Conservation (phyloP, 2,888 invertebrate species). For the Uloborus plumipes region DNA sequence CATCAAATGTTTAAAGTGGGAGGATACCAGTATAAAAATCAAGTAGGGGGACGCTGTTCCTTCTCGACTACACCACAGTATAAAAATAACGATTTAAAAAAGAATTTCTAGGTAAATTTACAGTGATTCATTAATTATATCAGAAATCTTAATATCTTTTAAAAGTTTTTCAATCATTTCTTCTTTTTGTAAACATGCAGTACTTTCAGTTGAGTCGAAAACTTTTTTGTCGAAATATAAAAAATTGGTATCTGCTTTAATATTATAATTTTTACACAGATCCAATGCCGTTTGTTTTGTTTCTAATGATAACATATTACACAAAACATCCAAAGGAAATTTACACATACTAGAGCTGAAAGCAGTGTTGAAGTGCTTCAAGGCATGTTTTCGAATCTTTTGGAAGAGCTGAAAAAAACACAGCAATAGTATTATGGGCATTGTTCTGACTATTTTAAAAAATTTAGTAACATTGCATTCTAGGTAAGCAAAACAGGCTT, state of each 20-base stretch:
- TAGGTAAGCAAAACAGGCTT: slow-evolving; percentile 19
- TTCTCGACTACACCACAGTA: too few species aligned
- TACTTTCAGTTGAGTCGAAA: background rate
- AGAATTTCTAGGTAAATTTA: too few species aligned
- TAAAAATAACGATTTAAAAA: too few species aligned
- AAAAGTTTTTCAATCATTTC: slow-evolving; percentile 24
- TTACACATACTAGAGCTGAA: slow-evolving; percentile 36
- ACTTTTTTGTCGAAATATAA: slow-evolving; percentile 41
- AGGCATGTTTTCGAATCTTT: slow-evolving; percentile 19
- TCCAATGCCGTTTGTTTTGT: background rate
- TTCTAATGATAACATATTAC: slow-evolving; percentile 29
- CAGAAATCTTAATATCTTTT: slow-evolving; percentile 1
- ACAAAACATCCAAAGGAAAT: slow-evolving; percentile 34
- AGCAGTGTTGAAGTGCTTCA: slow-evolving; percentile 29
- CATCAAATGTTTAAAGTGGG: too few species aligned
- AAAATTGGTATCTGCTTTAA: slow-evolving; percentile 21
- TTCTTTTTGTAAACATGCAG: slow-evolving; percentile 12
- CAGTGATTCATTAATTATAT: slow-evolving; percentile 27
- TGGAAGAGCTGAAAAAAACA: slow-evolving; percentile 34
- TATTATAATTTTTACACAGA: slow-evolving; percentile 34
- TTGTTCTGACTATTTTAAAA: slow-evolving; percentile 30
- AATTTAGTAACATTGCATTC: slow-evolving; percentile 40
- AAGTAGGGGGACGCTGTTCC: too few species aligned
- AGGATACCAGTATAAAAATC: too few species aligned
- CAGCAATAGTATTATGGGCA: slow-evolving; percentile 35